Conservation (phyloP, 2,888 invertebrate species). For the Augochlorella aurata region DNA sequence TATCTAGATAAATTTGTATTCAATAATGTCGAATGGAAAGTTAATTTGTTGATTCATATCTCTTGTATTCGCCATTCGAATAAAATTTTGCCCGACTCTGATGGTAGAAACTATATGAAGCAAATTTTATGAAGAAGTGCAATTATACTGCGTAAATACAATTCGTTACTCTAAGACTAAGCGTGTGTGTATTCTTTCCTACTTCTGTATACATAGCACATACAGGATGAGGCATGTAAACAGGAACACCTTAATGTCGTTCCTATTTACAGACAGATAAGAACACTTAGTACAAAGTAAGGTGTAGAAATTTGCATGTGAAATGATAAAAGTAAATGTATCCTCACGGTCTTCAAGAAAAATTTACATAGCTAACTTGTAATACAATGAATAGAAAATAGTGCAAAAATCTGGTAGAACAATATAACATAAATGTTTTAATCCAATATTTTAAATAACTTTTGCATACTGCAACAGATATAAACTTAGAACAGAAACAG, state of each 20-base stretch:
- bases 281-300: not conserved
- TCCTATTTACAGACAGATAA: not conserved
- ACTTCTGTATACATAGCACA: not conserved
- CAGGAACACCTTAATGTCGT: not conserved
- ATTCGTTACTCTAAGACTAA: not conserved
- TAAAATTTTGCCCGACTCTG: no score
- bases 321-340: not conserved
- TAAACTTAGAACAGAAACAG: no score
- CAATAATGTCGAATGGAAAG: no score
- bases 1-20: no score
- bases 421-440: no score
- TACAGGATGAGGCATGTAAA: not conserved
- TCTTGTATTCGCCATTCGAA: no score
- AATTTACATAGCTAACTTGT: no score
- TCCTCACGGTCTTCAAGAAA: not conserved
- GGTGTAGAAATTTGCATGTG: not conserved
- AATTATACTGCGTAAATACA: not conserved
- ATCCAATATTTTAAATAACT: no score
- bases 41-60: no score
- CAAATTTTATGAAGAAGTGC: not conserved
- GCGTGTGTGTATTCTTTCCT: not conserved
- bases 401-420: no score
- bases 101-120: not conserved
- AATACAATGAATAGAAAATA: no score
- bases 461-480: no score